A percentile compares a stretch with the other conserved stretches of the same genome.
phyloP scores from a whole-genome alignment of 1,140 invertebrate species.

The Notospermus geniculatus region DNA sequence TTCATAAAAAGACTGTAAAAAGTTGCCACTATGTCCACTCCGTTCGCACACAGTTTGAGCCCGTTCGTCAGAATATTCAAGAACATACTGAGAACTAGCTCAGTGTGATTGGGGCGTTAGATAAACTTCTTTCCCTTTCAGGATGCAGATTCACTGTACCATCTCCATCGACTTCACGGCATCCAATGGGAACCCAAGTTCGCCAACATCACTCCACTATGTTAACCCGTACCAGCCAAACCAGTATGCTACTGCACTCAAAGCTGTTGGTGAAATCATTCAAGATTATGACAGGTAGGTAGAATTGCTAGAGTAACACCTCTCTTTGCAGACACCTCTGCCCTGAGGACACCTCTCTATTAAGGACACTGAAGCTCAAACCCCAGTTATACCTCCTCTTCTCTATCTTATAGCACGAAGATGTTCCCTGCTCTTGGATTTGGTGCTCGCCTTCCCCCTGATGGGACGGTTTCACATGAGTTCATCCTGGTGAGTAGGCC shows the following conservation, averaged over 20 bases:
- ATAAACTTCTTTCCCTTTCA: constrained; percentile 33
- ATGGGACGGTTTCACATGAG: constrained; percentile 52
- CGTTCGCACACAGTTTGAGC: no score
- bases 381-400: no score
- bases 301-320: no score
- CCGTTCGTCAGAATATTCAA: no score
- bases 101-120: no score
- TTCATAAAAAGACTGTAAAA: no score
- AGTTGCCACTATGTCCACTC: no score
- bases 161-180: constrained; percentile 71
- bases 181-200: constrained; percentile 66
- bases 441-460: constrained; percentile 51
- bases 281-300: constrained; percentile 66
- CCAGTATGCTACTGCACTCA: constrained; percentile 57
- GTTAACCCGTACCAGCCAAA: constrained; percentile 54
- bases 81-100: no score
- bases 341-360: no score
- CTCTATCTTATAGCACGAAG: constrained; percentile 47
- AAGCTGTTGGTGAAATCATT: constrained; percentile 65
- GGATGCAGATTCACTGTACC: constrained; percentile 63
- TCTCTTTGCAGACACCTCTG: no score
- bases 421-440: constrained; percentile 55
- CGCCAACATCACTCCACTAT: constrained; percentile 64
- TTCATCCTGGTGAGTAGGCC: constrained; percentile 50
- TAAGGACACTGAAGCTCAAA: no score